Base-by-base conservation (phyloP, 2,797 vertebrate genomes). In the Aldrovandia affinis region DNA sequence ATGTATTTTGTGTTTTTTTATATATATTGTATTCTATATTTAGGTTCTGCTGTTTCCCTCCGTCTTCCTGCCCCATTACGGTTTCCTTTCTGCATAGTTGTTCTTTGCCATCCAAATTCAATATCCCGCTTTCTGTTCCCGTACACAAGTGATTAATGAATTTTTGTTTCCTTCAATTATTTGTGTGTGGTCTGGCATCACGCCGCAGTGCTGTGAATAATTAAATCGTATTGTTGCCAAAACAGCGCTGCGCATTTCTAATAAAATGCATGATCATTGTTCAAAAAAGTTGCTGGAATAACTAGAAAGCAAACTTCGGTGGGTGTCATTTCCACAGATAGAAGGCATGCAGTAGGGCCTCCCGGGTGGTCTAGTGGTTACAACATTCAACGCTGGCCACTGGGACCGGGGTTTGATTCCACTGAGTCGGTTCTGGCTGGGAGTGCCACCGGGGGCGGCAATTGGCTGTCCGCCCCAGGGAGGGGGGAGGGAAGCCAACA, bases 221-320 rank as follows among this genome's bases (percentile, higher is more conserved):
- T 65, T 65, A 7, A 44, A 42, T 25, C 1, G 47, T 47, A n/a
- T 20, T 8, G 42, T 44, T 44, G 73, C 42, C 73, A 47, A 47
- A 47, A 14, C 73, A 75, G 70, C 7, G 1, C 39, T 25, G 39
- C 36, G 44, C 30, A 33, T 44, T 30, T 75, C 14, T 33, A 55
- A 52, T 15, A 52, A 36, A 33, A 2, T 80, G n/a, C 30, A 50
- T 30, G 28, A 80, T 33, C 44, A 77, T 8, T 80, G 78, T 57
- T 57, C 30, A 54, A 9, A 80, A 55, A 42, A 57, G 33, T 61
- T 7, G 42, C 33, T 42, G 36, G 30, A 47, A 77, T 44, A 77
- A 81, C 36, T 47, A 28, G 18, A 81, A 81, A 57, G 20, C 70
- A 78, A 75, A 65, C 42, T 57, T 57, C 80, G n/a, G 57, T 33